Evolutionary conservation across 37 sponge, comb jelly and placozoan genomes (phyloP).

Genomic region (Aplysina aerophoba): DNA sequence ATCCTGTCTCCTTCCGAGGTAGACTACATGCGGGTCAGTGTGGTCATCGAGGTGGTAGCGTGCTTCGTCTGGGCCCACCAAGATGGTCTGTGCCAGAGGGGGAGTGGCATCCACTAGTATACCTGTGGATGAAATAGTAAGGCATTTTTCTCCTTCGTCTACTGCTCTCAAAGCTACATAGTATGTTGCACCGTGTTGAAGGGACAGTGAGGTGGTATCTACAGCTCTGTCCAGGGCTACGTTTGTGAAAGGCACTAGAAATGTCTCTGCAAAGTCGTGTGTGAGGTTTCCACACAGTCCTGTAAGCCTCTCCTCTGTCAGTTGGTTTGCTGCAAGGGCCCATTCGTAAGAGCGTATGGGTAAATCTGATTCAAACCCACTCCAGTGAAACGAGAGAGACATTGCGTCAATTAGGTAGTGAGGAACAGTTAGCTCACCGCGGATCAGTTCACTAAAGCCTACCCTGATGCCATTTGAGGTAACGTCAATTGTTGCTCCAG

Average conservation of each 20-base stretch:
- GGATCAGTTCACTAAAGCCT: constrained; percentile 47
- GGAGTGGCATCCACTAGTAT: constrained; percentile 69
- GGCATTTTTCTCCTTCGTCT: constrained; percentile 77
- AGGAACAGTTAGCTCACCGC: constrained; percentile 55
- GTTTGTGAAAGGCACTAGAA: constrained; percentile 63
- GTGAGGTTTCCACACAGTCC: constrained; percentile 47
- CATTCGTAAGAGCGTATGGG: constrained; percentile 78
- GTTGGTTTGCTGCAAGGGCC: constrained; percentile 49
- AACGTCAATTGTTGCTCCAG: constrained; percentile 61
- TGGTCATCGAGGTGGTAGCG: not conserved
- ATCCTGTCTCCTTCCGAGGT: constrained; percentile 5
- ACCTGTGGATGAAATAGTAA: constrained; percentile 27
- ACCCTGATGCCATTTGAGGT: constrained; percentile 82
- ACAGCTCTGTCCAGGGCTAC: constrained; percentile 44
- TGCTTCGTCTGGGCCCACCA: constrained; percentile 35
- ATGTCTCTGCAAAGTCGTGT: constrained; percentile 26
- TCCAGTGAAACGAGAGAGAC: constrained; percentile 60
- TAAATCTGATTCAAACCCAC: constrained; percentile 68
- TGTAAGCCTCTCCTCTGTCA: constrained; percentile 22
- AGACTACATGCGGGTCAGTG: constrained; percentile 35
- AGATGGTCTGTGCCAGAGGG: constrained; percentile 38
- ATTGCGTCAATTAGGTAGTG: constrained; percentile 56
- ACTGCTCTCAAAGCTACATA: constrained; percentile 76
- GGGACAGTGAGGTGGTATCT: constrained; percentile 18
- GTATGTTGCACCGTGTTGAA: constrained; percentile 65